Conservation (phyloP, 2,113 vertebrate genomes). For the Meles meles region DNA sequence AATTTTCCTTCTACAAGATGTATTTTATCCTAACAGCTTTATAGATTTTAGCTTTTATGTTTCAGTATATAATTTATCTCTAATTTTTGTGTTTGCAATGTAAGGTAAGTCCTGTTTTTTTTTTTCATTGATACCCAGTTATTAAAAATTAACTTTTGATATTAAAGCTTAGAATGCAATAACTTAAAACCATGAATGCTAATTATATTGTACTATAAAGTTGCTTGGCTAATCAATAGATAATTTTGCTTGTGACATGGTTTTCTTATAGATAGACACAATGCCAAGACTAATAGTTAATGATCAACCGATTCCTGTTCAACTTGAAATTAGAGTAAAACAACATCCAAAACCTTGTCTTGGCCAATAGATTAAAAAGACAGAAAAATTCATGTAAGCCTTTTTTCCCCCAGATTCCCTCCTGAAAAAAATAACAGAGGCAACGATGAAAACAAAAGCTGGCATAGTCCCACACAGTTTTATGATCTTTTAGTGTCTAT, state of each 20-base stretch:
- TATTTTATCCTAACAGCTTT: constrained; percentile 29
- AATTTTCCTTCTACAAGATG: constrained; percentile 1
- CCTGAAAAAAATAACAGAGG: background rate
- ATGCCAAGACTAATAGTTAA: background rate
- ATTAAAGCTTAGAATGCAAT: background rate
- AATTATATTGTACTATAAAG: background rate
- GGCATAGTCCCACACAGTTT: background rate
- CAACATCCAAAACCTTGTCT: background rate
- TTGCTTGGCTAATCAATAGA: background rate
- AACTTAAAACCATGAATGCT: background rate
- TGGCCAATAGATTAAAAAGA: background rate
- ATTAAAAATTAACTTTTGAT: background rate
- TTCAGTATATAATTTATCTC: background rate
- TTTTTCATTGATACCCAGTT: background rate
- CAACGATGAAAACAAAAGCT: background rate
- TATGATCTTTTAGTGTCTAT: background rate
- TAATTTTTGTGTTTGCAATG: background rate
- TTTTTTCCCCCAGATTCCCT: background rate
- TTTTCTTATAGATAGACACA: background rate
- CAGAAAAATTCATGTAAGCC: background rate
- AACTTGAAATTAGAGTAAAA: constrained; percentile 4
- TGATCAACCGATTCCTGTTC: background rate
- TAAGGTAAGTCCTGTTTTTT: background rate
- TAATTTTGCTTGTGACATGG: background rate
- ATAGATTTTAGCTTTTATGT: background rate